phyloP scores from a whole-genome alignment of 2,113 vertebrate genomes.

The Leptosomus discolor region DNA sequence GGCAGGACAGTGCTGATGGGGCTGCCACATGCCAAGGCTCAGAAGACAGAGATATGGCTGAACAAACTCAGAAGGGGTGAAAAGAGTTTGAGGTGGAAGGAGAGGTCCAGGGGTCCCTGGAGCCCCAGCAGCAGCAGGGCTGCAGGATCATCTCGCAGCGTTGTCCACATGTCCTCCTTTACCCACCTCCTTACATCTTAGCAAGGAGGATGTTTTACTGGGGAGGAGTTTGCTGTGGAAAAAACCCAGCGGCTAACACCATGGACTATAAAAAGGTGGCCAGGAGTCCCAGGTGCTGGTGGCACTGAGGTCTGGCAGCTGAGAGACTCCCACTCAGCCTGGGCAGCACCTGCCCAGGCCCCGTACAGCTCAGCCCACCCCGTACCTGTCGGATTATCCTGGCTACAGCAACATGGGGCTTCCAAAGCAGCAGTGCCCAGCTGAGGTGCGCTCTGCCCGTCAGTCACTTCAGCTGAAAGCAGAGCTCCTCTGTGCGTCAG shows the following conservation, averaged over 20 bases:
- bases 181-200: not conserved
- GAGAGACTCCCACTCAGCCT: not conserved
- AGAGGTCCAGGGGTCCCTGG: not conserved
- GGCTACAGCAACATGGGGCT: fast-evolving
- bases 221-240: not conserved
- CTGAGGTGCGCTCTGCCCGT: fast-evolving
- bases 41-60: not conserved
- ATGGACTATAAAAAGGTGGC: not conserved
- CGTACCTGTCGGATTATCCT: fast-evolving
- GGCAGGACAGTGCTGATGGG: not conserved
- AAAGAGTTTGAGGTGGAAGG: not conserved
- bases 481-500: not conserved
- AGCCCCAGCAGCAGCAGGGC: not conserved
- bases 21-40: not conserved
- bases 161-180: not conserved
- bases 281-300: not conserved
- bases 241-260: not conserved
- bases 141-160: not conserved
- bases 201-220: not conserved
- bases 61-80: not conserved
- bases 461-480: not conserved
- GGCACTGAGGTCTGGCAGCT: not conserved
- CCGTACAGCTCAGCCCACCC: not conserved
- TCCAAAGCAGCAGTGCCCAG: fast-evolving
- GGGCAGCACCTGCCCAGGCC: not conserved